phyloP scores from a whole-genome alignment of 1,140 invertebrate genomes.

The Vollenhovia emeryi region DNA sequence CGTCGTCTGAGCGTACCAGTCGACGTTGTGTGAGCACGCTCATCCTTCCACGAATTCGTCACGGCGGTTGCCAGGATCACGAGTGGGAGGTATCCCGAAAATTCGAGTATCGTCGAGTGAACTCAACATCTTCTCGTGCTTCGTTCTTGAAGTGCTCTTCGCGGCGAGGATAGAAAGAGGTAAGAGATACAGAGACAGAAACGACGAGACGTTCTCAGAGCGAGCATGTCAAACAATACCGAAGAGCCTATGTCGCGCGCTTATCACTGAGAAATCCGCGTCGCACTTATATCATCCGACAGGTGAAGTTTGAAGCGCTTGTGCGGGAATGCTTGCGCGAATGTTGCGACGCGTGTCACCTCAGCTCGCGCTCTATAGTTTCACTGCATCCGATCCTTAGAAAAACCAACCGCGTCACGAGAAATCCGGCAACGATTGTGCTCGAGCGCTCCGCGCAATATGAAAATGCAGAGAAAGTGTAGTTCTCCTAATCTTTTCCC shows the following conservation, averaged over 20 bases:
- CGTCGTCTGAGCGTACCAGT: not conserved
- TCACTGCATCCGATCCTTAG: not conserved
- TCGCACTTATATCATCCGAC: slow-evolving; percentile 11
- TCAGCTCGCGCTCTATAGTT: not conserved
- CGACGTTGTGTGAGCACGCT: slow-evolving; percentile 23
- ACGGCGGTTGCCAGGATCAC: slow-evolving; percentile 36
- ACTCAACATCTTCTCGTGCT: slow-evolving; percentile 32
- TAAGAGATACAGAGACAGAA: not conserved
- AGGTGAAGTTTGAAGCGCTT: slow-evolving; percentile 11
- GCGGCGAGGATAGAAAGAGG: not conserved
- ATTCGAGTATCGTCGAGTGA: slow-evolving; percentile 42
- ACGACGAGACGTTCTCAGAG: not conserved
- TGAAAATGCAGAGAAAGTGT: not conserved
- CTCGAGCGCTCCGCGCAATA: not conserved
- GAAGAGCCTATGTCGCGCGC: not conserved
- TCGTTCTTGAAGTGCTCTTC: slow-evolving; percentile 6
- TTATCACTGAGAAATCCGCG: slow-evolving; percentile 18
- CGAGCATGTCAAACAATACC: slow-evolving; percentile 5
- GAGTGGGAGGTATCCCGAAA: slow-evolving; percentile 40
- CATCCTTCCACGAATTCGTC: slow-evolving; percentile 15
- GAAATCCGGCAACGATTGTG: not conserved
- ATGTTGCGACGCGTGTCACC: slow-evolving; percentile 12
- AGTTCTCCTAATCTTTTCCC: not conserved
- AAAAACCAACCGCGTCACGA: not conserved
- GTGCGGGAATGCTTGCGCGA: slow-evolving; percentile 26